A percentile compares a stretch with the other conserved stretches of the same genome.
Conservation (phyloP, 2,888 invertebrate species). For the Eristalis intricaria region DNA sequence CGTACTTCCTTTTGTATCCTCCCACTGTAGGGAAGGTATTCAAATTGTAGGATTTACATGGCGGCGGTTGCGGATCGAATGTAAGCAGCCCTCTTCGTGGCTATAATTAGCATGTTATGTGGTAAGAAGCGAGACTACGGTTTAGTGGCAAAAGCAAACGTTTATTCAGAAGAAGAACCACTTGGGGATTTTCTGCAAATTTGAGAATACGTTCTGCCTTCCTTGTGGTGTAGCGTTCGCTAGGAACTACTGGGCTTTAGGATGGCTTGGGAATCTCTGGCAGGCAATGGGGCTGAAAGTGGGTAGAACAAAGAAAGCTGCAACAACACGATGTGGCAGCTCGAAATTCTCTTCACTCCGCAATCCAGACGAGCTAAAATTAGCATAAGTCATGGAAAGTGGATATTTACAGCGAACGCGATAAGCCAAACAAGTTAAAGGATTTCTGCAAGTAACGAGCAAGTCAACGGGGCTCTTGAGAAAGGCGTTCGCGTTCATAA, state of each 20-base stretch:
- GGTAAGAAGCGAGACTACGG: not conserved
- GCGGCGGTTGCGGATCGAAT: not conserved
- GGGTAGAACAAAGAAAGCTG: too few species aligned
- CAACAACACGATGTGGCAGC: too few species aligned
- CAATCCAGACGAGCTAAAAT: too few species aligned
- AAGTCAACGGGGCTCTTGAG: too few species aligned
- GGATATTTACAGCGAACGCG: too few species aligned
- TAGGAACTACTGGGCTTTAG: not conserved
- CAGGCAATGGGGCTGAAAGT: too few species aligned
- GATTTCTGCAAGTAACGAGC: too few species aligned
- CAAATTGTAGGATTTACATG: not conserved
- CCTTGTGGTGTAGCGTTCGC: not conserved
- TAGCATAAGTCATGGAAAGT: too few species aligned
- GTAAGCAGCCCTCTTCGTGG: not conserved
- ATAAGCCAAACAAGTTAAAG: too few species aligned
- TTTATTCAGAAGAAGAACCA: not conserved
- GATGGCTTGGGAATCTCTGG: too few species aligned
- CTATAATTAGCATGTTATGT: not conserved
- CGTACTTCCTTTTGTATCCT: not conserved
- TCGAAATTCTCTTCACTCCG: too few species aligned
- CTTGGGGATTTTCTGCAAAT: not conserved
- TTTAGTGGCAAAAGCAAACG: not conserved
- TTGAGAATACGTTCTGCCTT: not conserved
- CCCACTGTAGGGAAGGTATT: not conserved
- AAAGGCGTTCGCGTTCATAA: too few species aligned